Evolutionary conservation across 2,888 invertebrate species (phyloP), one percentile per base, ranked within the genome.

Genomic region (Mesorhabditis sp.): DNA sequence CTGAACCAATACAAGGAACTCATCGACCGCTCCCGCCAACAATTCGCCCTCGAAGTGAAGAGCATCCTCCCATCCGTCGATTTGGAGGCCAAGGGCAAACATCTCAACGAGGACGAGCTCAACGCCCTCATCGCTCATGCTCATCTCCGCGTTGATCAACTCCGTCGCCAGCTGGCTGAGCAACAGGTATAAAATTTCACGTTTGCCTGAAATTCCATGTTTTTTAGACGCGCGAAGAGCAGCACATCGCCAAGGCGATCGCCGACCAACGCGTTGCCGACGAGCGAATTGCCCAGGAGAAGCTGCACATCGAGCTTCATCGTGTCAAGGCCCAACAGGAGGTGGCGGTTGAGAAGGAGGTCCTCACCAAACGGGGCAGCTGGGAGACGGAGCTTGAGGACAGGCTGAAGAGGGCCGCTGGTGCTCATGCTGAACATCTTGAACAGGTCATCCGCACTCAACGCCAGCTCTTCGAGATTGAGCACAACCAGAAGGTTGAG

Each of bases 1-100:
- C 90, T 92, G 28, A 91, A 92, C 75, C 91, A 90, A 82, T 94
- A 92, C 85, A 93, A 93, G 91, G 91, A 90, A 68, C 91, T 92
- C 87, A 92, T 88, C 63, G 88, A 88, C 68, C 86, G 87, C 72
- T 88, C 88, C 2, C 86, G 88, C 66, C 85, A 87, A 73, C 87
- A 88, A 78, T 88, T 88, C 76, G 85, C 87, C 67, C 86, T 87
- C 73, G 82, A 89, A 76, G 83, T 89, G 72, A 80, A 82, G 71
- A 74, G 91, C 68, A 88, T 93, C 62, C 91, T 92, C 81, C 92
- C 93, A 0, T 90, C 90, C 67, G 88, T 92, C 2, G 90, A 91
- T 85, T 87, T 92, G 62, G 86, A 90, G 5, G 90, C 90, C n/a
- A 91, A 90, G 83, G 83, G 78, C 45, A 80, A 82, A 70, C 89